Conservation (phyloP, 2,113 vertebrate genomes). For the Cryptomyrus ogoouensis region DNA sequence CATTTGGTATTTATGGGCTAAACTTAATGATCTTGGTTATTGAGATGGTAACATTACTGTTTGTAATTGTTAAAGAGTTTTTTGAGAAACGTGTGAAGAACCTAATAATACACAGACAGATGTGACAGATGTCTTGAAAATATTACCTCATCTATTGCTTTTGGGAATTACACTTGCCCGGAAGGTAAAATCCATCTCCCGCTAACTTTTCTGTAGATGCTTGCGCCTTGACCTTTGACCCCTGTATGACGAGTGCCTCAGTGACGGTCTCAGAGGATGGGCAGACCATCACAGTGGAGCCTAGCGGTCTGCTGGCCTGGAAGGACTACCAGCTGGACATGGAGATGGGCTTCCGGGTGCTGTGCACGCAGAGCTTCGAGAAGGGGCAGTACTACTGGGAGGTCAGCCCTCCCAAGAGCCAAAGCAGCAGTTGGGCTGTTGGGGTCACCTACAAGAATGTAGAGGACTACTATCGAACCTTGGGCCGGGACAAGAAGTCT, state of each 20-base stretch:
- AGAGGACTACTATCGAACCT: conserved; percentile 12
- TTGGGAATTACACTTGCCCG: not conserved
- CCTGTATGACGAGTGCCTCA: conserved; percentile 7
- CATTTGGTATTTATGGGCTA: not conserved
- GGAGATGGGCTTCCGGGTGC: conserved; percentile 22
- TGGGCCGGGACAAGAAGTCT: conserved; percentile 21
- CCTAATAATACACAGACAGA: not conserved
- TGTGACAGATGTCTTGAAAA: not conserved
- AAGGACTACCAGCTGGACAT: conserved; percentile 22
- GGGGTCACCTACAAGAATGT: conserved; percentile 20
- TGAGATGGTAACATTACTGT: not conserved
- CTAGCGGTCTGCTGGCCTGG: conserved; percentile 8
- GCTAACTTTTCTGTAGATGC: conserved; percentile 15
- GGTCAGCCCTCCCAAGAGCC: conserved; percentile 3
- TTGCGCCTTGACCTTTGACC: conserved; percentile 23
- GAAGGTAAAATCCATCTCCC: not conserved
- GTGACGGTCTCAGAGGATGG: conserved; percentile 18
- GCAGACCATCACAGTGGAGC: conserved; percentile 17
- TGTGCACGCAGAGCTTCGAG: conserved; percentile 30
- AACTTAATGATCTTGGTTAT: not conserved
- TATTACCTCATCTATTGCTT: not conserved
- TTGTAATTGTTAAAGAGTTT: not conserved
- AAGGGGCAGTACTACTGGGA: conserved; percentile 41
- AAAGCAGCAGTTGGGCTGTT: conserved; percentile 24
- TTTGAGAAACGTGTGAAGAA: not conserved